These are phyloP conservation scores for Dysidea cf. avara DNA, from an alignment of 37 sponge, comb jelly and placozoan species.

Conservation along the genomic window DNA sequence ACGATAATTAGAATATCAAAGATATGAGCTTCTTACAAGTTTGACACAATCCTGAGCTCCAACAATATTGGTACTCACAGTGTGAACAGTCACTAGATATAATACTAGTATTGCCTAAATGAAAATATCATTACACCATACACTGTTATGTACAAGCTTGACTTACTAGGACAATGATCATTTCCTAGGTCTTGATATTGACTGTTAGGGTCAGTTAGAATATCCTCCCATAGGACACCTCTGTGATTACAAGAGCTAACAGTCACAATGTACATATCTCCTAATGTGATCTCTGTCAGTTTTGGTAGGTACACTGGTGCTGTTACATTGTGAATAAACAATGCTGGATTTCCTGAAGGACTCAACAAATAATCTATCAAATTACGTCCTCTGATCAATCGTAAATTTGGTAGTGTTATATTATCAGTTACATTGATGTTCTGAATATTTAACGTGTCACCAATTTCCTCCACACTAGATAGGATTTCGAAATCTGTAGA, in stretches of 20 bases:
- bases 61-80: not conserved
- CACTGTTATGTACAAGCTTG: too few relatives aligned
- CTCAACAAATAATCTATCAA: not conserved
- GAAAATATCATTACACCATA: too few relatives aligned
- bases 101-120: not conserved
- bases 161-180: not conserved
- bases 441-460: slow-evolving; percentile 16
- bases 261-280: slow-evolving; percentile 18
- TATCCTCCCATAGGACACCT: slow-evolving; percentile 65
- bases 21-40: slow-evolving; percentile 1
- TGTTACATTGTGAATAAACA: slow-evolving; percentile 7
- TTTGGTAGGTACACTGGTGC: slow-evolving; percentile 38
- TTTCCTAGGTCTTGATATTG: not conserved
- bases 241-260: slow-evolving; percentile 27
- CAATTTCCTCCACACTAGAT: slow-evolving; percentile 50
- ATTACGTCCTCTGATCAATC: slow-evolving; percentile 41
- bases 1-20: not conserved
- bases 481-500: slow-evolving; percentile 44
- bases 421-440: slow-evolving; percentile 9
- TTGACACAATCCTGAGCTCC: not conserved
- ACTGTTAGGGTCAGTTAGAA: slow-evolving; percentile 10
- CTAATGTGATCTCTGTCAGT: slow-evolving; percentile 49
- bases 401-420: slow-evolving; percentile 53
- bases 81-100: not conserved
- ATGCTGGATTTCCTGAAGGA: slow-evolving; percentile 6